Percentiles rank a stretch among this genome's conserved stretches.
Evolutionary conservation across 2,888 invertebrate genomes (phyloP).

Genomic region (Gymnosoma rotundatum): DNA sequence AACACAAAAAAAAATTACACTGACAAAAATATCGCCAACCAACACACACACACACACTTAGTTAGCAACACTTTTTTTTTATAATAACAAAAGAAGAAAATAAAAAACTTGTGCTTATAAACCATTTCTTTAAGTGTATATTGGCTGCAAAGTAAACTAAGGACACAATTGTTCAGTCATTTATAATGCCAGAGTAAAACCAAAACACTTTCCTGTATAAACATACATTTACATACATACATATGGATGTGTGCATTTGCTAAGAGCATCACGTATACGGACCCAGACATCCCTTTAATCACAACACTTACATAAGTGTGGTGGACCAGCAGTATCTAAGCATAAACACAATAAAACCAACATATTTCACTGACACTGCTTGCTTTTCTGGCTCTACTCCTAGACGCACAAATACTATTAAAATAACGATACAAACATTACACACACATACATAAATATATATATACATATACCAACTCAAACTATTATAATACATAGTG

Average conservation of each 20-base stretch:
- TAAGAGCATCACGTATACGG: neutral
- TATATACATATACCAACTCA: neutral
- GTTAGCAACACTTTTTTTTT: neutral
- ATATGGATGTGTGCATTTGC: no score
- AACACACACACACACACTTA: no score
- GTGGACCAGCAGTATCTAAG: constrained; percentile 65
- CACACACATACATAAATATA: constrained; percentile 11
- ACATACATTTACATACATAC: neutral
- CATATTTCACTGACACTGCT: constrained; percentile 48
- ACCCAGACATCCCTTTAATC: constrained; percentile 50
- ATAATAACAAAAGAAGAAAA: neutral
- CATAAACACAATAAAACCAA: constrained; percentile 54
- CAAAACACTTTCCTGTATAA: constrained; percentile 37
- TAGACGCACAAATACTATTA: neutral
- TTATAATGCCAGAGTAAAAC: constrained; percentile 49
- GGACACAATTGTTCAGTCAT: constrained; percentile 53
- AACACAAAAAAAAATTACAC: neutral
- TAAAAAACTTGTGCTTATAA: neutral
- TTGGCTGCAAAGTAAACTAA: constrained; percentile 22
- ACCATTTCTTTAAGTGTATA: constrained; percentile 32
- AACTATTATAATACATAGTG: neutral
- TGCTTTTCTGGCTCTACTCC: neutral
- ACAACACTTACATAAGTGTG: constrained; percentile 68
- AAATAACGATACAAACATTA: constrained; percentile 12
- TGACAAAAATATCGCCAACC: neutral